Percentiles rank a stretch among this genome's conserved stretches.
phyloP scores from a whole-genome alignment of 2,888 invertebrate species.

The Branchipolynoe longqiensis region DNA sequence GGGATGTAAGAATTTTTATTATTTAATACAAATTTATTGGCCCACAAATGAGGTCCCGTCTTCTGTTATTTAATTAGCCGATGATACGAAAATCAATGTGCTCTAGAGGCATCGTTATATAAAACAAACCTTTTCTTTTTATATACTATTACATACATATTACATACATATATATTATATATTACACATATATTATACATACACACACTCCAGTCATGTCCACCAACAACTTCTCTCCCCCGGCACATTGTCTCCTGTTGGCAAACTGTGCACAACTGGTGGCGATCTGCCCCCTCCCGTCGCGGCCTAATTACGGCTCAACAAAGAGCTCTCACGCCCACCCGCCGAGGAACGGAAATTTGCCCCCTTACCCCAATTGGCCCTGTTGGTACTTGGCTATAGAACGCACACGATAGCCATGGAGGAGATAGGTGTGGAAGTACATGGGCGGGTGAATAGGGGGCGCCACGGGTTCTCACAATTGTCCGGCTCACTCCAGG shows the following conservation, averaged over 20 bases:
- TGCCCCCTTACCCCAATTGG: conserved; percentile 34
- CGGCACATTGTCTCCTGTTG: background rate
- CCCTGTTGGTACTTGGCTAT: background rate
- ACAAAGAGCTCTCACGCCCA: background rate
- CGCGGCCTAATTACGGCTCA: background rate
- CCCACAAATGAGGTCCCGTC: no score
- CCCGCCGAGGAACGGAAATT: conserved; percentile 48
- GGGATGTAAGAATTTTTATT: no score
- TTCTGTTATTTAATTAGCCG: no score
- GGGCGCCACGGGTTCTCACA: background rate
- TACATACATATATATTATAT: no score
- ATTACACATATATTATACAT: background rate
- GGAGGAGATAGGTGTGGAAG: conserved; percentile 12
- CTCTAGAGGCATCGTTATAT: no score
- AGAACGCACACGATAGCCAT: conserved; percentile 2
- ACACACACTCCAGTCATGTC: background rate
- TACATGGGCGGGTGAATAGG: background rate
- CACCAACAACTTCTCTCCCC: conserved; percentile 1
- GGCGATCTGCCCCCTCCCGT: background rate
- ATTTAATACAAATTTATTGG: no score
- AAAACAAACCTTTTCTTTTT: no score
- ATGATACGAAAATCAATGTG: no score
- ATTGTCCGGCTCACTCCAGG: conserved; percentile 25
- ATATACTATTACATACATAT: no score
- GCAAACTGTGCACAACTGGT: conserved; percentile 48